These are phyloP conservation scores for Gallinago undulata DNA, from an alignment of 2,113 vertebrate genomes.

Conservation along the genomic window DNA sequence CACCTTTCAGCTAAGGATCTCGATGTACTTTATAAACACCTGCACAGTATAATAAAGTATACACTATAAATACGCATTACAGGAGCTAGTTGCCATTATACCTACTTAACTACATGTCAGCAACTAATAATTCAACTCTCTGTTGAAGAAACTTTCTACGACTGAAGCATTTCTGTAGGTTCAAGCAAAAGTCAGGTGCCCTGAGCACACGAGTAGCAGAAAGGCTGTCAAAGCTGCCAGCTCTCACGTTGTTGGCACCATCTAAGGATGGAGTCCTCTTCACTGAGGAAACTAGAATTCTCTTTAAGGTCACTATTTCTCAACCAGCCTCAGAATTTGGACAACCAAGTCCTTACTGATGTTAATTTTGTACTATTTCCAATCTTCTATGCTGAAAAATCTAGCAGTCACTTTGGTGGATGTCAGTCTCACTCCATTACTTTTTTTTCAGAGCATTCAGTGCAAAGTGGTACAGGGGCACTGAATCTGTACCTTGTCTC, in stretches of 20 bases:
- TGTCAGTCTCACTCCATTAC: background rate
- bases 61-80: background rate
- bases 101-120: background rate
- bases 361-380: background rate
- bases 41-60: background rate
- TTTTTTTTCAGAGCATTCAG: background rate
- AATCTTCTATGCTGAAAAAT: background rate
- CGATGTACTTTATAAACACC: background rate
- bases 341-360: too few species aligned
- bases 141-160: background rate
- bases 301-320: background rate
- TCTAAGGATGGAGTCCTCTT: background rate
- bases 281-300: background rate
- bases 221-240: background rate
- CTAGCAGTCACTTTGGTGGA: background rate
- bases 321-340: background rate
- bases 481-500: background rate
- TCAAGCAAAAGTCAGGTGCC: background rate
- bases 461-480: background rate
- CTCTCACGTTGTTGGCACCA: background rate
- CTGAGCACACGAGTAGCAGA: background rate
- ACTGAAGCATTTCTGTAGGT: background rate
- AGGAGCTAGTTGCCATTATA: background rate
- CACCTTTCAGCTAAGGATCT: background rate
- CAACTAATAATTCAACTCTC: background rate